Evolutionary conservation across 1,140 invertebrate genomes (phyloP).

Genomic region (Cepaea nemoralis): DNA sequence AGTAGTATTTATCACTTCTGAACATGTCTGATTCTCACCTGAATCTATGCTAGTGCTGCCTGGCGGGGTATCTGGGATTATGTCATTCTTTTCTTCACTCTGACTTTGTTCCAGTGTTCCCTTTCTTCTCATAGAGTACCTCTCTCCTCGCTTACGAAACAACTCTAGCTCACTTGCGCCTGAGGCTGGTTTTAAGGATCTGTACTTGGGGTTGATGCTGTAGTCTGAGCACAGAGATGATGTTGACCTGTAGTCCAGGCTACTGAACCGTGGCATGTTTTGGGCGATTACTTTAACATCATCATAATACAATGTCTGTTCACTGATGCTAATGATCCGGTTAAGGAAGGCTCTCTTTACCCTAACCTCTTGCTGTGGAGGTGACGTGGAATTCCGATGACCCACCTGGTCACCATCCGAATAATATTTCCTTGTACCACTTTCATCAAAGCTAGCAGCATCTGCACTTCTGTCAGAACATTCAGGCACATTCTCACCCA

Average conservation of each 20-base stretch:
- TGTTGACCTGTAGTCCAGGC: not conserved
- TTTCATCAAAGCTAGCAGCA: not conserved
- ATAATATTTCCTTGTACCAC: not conserved
- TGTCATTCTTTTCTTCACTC: not conserved
- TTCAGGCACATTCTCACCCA: not conserved
- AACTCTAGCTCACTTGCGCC: not conserved
- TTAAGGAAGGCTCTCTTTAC: not conserved
- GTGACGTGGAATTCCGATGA: not conserved
- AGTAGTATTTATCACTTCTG: not conserved
- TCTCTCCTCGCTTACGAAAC: not conserved
- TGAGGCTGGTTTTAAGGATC: not conserved
- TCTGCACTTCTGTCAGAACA: not conserved
- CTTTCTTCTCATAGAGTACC: conserved; percentile 2
- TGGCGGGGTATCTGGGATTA: not conserved
- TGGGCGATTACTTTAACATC: not conserved
- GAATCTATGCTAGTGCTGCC: not conserved
- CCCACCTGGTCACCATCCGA: not conserved
- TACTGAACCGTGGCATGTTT: not conserved
- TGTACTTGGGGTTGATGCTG: not conserved
- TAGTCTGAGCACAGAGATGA: not conserved
- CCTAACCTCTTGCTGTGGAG: not conserved
- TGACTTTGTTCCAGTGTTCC: not conserved
- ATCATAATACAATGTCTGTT: not conserved
- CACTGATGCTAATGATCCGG: not conserved
- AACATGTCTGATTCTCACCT: not conserved